Base-by-base conservation (phyloP, 2,113 vertebrate genomes). In the Mandrillus leucophaeus region DNA sequence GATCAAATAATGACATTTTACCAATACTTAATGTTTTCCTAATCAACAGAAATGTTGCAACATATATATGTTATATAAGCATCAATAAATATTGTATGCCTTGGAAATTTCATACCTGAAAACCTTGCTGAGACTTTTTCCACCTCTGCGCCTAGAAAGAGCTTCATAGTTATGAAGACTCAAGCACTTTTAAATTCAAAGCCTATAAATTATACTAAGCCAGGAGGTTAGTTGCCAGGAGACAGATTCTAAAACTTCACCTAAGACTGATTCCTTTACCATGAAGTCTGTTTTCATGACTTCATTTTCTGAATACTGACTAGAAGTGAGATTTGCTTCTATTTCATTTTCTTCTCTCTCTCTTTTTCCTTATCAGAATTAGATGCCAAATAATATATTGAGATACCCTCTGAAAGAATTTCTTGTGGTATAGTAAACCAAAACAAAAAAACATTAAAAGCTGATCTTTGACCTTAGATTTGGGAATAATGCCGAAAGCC, bases 301-400 rank as follows among this genome's bases (percentile, higher is more conserved):
- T 76, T 7, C 0, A 64, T 73, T 96, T 70, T 76, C 76, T n/a
- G 93, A 94, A 88, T 0, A 25, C 9, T 5, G 23, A 16, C n/a
- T 61, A 3, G 88, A 92, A 97, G 9, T 83, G 55, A 93, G 59
- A 94, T 1, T 10, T 61, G 16, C n/a, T 50, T 89, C 64, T 90
- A 7, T 10, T 84, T 94, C 75, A 83, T 79, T 13, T 32, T 92
- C 9, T 93, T 93, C 57, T 68, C 27, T 84, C 3, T 80, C 23
- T 95, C 70, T 66, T 68, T 5, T 45, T 0, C 18, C 57, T 95
- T 84, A 93, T 81, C 48, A 75, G 30, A 91, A 66, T 82, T 45
- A 18, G 32, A 94, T 96, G 68, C 40, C 45, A 48, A 94, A 88
- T 96, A 94, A 70, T 90, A 52, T 55, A 95, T 72, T 84, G 89